Base-by-base conservation (phyloP, 2,888 invertebrate genomes). In the Druceiella hillmani region DNA sequence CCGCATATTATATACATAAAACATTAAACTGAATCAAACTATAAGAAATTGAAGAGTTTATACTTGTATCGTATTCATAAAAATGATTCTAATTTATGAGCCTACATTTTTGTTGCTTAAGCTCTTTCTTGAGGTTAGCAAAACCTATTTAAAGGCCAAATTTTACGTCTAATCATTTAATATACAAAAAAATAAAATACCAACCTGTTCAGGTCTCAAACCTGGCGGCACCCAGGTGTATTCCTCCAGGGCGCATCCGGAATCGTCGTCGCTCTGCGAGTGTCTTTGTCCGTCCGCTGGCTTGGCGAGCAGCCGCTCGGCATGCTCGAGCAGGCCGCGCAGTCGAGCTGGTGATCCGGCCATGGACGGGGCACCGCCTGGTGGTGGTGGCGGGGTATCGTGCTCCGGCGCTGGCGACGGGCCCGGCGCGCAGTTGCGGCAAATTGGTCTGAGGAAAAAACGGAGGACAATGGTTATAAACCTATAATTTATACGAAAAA, bases 191-290 rank as follows among this genome's bases (percentile, higher is more conserved):
- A 29, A 14, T 2, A 10, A 10, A 7, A 3, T 16, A 33, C 69
- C 66, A 62, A 97, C 97, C 83, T 95, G 94, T 69, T 97, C 95
- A 2, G 97, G 94, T 59, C 94, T 80, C 10, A 97, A 73, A 44
- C 95, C 95, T 2, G 92, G 91, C 24, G 98, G 98, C 45, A 97
- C 91, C 97, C 97, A 98, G 2, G 94, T 93, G 64, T 95, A 97
- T 64, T 98, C 97, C 62, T 98, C 97, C 47, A 98, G 69, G 13
- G 95, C 95, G 62, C 97, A 98, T 6, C 98, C 97, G 36, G 92
- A 92, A 66, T 98, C 98, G 60, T 97, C 95, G 61, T 98, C 98
- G 45, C 91, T 92, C 61, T 93, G 92, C 32, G 91, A 89, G 56
- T 89, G 87, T 44, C 89, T 66, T 56, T 88, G 88, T 38, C 86